Conservation (phyloP, 2,113 vertebrate genomes). For the Bubo scandiacus region DNA sequence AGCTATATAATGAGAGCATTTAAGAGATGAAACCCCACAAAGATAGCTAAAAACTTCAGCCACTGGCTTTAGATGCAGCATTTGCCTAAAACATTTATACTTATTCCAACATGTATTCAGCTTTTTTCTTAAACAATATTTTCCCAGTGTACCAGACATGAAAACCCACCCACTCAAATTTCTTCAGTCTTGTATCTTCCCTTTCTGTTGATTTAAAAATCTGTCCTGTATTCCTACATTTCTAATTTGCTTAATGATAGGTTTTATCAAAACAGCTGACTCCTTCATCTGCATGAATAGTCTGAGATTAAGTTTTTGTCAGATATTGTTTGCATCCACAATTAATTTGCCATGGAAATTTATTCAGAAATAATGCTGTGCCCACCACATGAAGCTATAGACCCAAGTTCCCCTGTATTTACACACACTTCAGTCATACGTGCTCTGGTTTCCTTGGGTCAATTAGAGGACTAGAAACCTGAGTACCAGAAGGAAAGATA, state of each 20-base stretch:
- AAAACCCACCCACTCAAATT: neutral
- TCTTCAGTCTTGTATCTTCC: neutral
- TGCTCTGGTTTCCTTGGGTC: neutral
- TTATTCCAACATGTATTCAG: neutral
- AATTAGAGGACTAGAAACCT: neutral
- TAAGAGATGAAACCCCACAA: neutral
- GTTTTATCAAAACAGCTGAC: neutral
- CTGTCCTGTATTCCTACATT: neutral
- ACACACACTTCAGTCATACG: neutral
- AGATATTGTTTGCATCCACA: neutral
- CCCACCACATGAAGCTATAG: neutral
- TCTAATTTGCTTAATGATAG: neutral
- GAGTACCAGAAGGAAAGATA: neutral
- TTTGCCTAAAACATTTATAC: neutral
- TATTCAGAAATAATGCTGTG: neutral
- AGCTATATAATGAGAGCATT: neutral
- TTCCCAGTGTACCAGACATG: neutral
- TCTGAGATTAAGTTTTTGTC: neutral
- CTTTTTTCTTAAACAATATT: neutral
- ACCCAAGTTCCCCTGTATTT: neutral
- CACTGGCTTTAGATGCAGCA: neutral
- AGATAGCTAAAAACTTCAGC: neutral
- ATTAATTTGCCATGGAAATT: neutral
- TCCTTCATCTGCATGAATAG: neutral
- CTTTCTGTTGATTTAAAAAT: neutral